Evolutionary conservation across 2,113 vertebrate species (phyloP).

Genomic region (Thalassoma bifasciatum): DNA sequence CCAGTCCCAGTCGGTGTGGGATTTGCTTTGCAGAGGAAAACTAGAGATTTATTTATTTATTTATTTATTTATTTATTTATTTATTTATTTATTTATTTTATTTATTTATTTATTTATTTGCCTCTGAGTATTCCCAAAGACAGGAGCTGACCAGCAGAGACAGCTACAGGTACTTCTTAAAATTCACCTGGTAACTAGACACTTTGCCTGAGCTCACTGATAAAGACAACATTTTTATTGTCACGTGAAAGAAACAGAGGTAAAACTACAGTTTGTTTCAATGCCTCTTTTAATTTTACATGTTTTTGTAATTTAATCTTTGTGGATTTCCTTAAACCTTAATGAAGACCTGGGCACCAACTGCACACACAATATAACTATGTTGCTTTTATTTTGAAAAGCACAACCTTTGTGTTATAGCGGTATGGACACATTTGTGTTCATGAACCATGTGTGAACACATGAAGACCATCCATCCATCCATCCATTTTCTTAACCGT

Average conservation of each 20-base stretch:
- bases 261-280: no score
- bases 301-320: no score
- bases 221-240: neutral
- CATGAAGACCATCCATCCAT: no score
- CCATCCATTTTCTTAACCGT: no score
- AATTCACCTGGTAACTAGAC: neutral
- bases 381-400: no score
- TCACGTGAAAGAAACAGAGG: neutral
- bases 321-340: no score
- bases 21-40: constrained; percentile 8
- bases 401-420: no score
- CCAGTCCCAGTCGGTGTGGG: constrained; percentile 27
- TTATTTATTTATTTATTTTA: constrained; percentile 13
- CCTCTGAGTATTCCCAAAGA: neutral
- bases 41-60: constrained; percentile 9
- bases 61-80: neutral
- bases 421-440: no score
- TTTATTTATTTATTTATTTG: constrained; percentile 4
- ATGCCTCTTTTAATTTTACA: no score
- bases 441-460: no score
- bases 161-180: neutral
- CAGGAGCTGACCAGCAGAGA: neutral
- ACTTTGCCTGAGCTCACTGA: neutral
- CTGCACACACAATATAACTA: no score
- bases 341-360: no score